Conservation (phyloP, 2,797 vertebrate genomes). For the Enteromius trimaculatus region DNA sequence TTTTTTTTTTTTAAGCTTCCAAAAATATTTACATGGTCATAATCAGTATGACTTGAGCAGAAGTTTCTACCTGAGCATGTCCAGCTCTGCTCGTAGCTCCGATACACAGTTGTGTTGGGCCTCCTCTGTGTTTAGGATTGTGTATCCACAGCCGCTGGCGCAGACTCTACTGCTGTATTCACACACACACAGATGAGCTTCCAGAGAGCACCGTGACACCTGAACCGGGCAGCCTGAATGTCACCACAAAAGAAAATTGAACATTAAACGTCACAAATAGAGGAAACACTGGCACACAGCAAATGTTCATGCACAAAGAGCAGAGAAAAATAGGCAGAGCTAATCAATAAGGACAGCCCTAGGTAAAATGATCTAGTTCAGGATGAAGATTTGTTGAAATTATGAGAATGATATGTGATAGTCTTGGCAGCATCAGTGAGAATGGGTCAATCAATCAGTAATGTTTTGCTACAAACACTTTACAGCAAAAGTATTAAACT, state of each 20-base stretch:
- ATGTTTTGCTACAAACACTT: conserved; percentile 2
- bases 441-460: neutral
- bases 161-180: conserved; percentile 84
- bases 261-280: neutral
- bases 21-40: neutral
- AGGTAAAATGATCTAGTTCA: neutral
- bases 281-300: neutral
- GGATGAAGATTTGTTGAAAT: neutral
- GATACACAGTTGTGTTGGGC: conserved; percentile 86
- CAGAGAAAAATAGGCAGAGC: neutral
- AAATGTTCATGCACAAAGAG: neutral
- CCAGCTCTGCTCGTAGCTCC: conserved; percentile 85
- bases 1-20: neutral
- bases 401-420: neutral
- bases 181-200: conserved; percentile 84
- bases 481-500: neutral
- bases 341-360: neutral
- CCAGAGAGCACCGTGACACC: conserved; percentile 81
- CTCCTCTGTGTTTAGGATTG: conserved; percentile 77
- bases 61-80: conserved; percentile 81
- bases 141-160: conserved; percentile 84
- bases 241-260: neutral
- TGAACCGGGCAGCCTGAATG: conserved; percentile 81
- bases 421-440: neutral
- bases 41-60: neutral